Evolutionary conservation across 1,140 invertebrate genomes (phyloP).

Genomic region (Microplitis demolitor): DNA sequence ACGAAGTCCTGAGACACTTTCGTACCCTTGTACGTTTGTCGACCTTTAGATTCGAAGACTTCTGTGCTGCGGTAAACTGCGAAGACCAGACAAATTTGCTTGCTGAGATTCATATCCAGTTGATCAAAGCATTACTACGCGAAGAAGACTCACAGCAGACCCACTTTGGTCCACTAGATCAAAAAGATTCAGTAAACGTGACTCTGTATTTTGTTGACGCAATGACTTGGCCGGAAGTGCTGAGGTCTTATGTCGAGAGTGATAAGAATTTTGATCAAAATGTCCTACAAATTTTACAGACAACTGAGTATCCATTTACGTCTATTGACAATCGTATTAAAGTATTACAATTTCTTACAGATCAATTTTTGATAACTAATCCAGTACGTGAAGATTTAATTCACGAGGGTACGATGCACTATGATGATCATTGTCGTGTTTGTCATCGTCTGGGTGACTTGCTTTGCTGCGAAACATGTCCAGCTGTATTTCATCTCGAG

Average conservation of each 20-base stretch:
- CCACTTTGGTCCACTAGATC: conserved; percentile 92
- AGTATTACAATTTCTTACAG: conserved; percentile 89
- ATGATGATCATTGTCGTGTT: conserved; percentile 93
- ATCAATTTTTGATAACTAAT: conserved; percentile 93
- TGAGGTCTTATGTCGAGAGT: conserved; percentile 88
- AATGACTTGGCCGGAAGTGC: conserved; percentile 93
- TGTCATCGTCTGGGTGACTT: conserved; percentile 95
- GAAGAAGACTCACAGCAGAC: conserved; percentile 96
- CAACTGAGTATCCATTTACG: conserved; percentile 89
- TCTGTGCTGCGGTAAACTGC: conserved; percentile 88
- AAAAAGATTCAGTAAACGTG: conserved; percentile 96
- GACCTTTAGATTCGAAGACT: conserved; percentile 94
- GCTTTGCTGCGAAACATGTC: conserved; percentile 95
- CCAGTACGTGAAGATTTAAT: conserved; percentile 90
- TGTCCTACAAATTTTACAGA: conserved; percentile 72
- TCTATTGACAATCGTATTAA: conserved; percentile 80
- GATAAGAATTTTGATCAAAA: conserved; percentile 79
- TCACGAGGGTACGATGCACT: conserved; percentile 92
- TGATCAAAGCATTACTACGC: conserved; percentile 87
- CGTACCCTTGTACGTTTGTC: conserved; percentile 86
- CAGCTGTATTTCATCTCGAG: conserved; percentile 94
- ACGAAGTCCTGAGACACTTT: conserved; percentile 93
- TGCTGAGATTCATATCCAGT: conserved; percentile 89
- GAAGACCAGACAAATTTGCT: conserved; percentile 91
- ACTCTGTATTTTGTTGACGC: conserved; percentile 89